phyloP scores from a whole-genome alignment of 2,888 invertebrate genomes.

The Beris chalybata region DNA sequence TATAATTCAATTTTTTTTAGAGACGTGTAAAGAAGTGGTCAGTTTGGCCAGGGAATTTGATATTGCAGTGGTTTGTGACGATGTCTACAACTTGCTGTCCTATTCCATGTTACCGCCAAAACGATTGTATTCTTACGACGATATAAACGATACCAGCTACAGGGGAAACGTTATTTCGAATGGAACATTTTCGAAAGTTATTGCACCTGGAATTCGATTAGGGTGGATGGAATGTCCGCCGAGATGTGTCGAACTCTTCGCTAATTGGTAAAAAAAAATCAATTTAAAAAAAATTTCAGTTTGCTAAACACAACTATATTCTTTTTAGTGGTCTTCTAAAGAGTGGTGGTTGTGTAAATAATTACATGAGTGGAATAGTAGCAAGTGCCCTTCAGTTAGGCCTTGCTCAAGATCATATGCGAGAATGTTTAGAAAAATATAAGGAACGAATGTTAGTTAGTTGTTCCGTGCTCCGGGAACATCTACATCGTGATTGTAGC shows the following conservation, averaged over 20 bases:
- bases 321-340: conserved; percentile 56
- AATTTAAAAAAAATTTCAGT: background rate
- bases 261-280: background rate
- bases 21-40: conserved; percentile 55
- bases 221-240: conserved; percentile 66
- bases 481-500: conserved; percentile 56
- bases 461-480: conserved; percentile 53
- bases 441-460: conserved; percentile 57
- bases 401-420: conserved; percentile 57
- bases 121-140: conserved; percentile 61
- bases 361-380: conserved; percentile 60
- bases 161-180: conserved; percentile 64
- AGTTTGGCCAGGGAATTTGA: conserved; percentile 56
- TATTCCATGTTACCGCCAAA: conserved; percentile 54
- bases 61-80: conserved; percentile 62
- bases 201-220: conserved; percentile 65
- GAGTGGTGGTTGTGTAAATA: conserved; percentile 65
- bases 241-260: conserved; percentile 52
- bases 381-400: conserved; percentile 60
- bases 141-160: conserved; percentile 50
- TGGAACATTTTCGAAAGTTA: conserved; percentile 66
- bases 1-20: conserved; percentile 43
- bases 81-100: conserved; percentile 65
- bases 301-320: background rate
- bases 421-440: conserved; percentile 52